phyloP scores from a whole-genome alignment of 2,113 vertebrate genomes.

The Chauna torquata region DNA sequence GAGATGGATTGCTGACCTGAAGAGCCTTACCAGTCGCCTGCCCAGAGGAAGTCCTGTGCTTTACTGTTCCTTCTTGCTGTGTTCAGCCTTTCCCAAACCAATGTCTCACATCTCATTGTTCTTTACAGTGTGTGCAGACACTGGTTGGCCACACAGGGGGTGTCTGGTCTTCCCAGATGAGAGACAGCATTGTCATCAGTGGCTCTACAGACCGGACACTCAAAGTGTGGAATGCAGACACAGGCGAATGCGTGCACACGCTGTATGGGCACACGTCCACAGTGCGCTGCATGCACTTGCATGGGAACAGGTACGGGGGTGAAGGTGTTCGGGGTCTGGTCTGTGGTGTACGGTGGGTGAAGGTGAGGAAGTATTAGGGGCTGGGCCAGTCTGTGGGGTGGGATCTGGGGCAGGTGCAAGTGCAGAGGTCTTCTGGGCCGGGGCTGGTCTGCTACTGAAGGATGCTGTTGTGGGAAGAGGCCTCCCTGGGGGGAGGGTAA shows the following conservation, averaged over 20 bases:
- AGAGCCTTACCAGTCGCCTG: not conserved
- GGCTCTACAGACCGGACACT: conserved; percentile 71
- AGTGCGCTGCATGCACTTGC: conserved; percentile 73
- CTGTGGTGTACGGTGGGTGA: not conserved
- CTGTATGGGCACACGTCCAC: conserved; percentile 71
- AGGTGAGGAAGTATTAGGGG: too few relatives aligned
- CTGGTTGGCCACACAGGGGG: conserved; percentile 73
- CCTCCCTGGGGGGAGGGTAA: too few relatives aligned
- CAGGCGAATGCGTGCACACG: conserved; percentile 63
- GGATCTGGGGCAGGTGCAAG: not conserved
- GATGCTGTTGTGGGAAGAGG: not conserved
- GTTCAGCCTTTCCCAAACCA: not conserved
- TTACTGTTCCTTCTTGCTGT: not conserved
- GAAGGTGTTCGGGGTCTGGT: not conserved
- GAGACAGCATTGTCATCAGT: conserved; percentile 65
- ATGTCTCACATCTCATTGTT: fast-evolving
- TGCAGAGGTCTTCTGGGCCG: not conserved
- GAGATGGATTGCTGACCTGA: not conserved
- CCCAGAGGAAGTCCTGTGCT: fast-evolving
- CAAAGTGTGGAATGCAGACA: conserved; percentile 71
- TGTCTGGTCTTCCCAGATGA: conserved; percentile 74
- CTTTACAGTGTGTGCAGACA: conserved; percentile 65
- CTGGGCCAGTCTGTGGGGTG: too few relatives aligned
- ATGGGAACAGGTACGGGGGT: conserved; percentile 27
- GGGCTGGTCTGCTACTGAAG: not conserved